Evolutionary conservation across 2,113 vertebrate species (phyloP).

Genomic region (Macrotis lagotis): DNA sequence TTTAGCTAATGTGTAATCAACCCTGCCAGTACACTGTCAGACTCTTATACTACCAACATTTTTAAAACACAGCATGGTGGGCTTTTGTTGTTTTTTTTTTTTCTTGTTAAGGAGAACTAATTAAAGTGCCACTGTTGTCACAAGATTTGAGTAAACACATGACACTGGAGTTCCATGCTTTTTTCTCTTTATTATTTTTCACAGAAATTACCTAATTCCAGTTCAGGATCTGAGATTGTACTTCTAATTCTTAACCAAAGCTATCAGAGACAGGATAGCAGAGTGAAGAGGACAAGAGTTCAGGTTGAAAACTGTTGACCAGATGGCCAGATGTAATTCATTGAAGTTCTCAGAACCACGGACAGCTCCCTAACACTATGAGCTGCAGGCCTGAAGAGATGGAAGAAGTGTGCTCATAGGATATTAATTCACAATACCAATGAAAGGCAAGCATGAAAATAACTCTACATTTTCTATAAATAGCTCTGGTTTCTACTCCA

Average conservation of each 20-base stretch:
- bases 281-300: background rate
- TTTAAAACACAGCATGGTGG: conserved; percentile 25
- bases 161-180: background rate
- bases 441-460: background rate
- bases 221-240: background rate
- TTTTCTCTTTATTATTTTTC: background rate
- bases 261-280: background rate
- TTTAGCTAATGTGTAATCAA: conserved; percentile 39
- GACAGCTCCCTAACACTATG: background rate
- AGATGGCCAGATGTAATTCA: background rate
- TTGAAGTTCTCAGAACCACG: background rate
- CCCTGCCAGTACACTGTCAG: conserved; percentile 23
- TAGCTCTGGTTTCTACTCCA: background rate
- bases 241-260: background rate
- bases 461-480: background rate
- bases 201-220: background rate
- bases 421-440: background rate
- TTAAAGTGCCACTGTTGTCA: background rate
- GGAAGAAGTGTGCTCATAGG: background rate
- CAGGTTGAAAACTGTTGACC: background rate
- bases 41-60: conserved; percentile 24
- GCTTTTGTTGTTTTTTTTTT: background rate
- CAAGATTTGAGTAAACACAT: background rate
- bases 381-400: background rate
- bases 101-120: background rate